Conservation (phyloP, 2,113 vertebrate genomes). For the Nicator chloris region DNA sequence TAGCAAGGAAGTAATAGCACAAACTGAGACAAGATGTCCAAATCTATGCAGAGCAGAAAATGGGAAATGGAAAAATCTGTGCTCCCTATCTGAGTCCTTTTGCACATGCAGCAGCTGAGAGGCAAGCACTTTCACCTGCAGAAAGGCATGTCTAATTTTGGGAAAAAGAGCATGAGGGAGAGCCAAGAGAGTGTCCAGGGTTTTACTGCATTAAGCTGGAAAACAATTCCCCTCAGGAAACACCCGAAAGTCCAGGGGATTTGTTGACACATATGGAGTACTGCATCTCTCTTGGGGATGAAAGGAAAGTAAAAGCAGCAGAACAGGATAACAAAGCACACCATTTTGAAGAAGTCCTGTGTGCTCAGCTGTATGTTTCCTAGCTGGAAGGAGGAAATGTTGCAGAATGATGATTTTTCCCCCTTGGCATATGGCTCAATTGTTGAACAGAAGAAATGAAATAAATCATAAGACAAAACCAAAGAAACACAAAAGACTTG, state of each 20-base stretch:
- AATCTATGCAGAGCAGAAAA: not conserved
- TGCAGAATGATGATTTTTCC: not conserved
- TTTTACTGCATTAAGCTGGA: not conserved
- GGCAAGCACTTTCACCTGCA: not conserved
- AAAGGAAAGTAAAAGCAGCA: not conserved
- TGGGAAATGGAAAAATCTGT: not conserved
- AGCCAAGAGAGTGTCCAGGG: not conserved
- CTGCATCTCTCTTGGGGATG: not conserved
- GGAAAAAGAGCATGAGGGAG: not conserved
- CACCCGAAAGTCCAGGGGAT: not conserved
- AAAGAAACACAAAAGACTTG: not conserved
- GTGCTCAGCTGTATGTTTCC: not conserved
- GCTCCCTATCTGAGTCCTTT: not conserved
- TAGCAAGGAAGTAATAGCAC: not conserved
- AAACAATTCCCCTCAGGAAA: not conserved
- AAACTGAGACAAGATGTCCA: not conserved
- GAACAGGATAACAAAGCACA: not conserved
- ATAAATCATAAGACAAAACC: not conserved
- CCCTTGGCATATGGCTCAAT: not conserved
- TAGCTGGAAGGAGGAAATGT: not conserved
- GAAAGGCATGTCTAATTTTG: not conserved
- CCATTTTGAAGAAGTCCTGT: not conserved
- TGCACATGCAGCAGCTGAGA: not conserved
- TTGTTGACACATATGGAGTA: not conserved
- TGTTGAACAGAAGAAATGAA: conserved; percentile 3